A percentile compares a stretch with the other conserved stretches of the same genome.
phyloP scores from a whole-genome alignment of 2,113 vertebrate genomes.

The Nothoprocta perdicaria region DNA sequence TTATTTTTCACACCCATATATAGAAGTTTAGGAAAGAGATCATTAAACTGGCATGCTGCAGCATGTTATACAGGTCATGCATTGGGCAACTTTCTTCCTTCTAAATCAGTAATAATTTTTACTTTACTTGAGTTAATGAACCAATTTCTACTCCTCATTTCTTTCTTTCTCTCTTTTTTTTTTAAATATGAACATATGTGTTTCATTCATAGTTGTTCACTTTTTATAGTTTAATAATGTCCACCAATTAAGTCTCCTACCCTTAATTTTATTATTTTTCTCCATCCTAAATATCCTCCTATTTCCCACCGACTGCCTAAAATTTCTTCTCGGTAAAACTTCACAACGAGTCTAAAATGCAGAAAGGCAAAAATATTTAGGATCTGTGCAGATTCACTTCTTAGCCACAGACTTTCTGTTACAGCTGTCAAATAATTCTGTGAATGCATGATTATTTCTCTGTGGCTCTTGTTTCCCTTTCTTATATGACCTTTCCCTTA shows the following conservation, averaged over 20 bases:
- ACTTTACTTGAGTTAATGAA: background rate
- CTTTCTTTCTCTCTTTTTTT: background rate
- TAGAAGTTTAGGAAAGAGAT: background rate
- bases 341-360: too few species aligned
- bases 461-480: background rate
- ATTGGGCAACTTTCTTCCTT: background rate
- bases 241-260: background rate
- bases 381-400: background rate
- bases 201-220: background rate
- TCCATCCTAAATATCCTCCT: background rate
- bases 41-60: background rate
- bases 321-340: background rate
- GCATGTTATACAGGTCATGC: background rate
- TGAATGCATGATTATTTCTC: background rate
- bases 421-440: background rate
- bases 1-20: background rate
- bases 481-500: background rate
- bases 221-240: background rate
- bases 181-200: background rate
- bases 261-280: background rate
- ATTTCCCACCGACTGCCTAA: background rate
- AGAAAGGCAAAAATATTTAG: background rate
- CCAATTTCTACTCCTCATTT: background rate
- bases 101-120: background rate
- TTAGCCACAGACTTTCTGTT: background rate